phyloP scores from a whole-genome alignment of 2,113 vertebrate species.

The Siniperca knerii region DNA sequence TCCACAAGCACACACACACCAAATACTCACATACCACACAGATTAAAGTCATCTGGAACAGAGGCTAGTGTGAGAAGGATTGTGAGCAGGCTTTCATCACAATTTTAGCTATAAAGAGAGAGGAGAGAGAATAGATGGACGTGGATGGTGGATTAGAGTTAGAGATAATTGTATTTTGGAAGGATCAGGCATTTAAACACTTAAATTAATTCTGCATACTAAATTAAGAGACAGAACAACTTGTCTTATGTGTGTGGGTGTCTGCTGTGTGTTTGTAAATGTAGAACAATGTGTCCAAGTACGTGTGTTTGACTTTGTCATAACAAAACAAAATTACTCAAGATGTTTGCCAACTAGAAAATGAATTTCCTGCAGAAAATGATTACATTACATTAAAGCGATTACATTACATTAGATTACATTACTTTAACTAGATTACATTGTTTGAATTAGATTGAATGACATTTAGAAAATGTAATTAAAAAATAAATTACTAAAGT shows the following conservation, averaged over 20 bases:
- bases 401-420: no score
- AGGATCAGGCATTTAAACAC: constrained; percentile 15
- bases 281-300: background rate
- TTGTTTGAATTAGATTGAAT: no score
- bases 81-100: constrained; percentile 43
- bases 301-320: constrained; percentile 5
- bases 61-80: constrained; percentile 42
- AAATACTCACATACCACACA: constrained; percentile 21
- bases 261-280: background rate
- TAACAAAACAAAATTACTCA: background rate
- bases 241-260: background rate
- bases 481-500: no score
- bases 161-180: constrained; percentile 42
- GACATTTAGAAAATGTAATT: no score
- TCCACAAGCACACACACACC: background rate
- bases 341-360: constrained; percentile 18
- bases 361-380: no score
- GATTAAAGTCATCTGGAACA: constrained; percentile 74
- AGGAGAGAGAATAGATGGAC: background rate
- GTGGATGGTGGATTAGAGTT: background rate
- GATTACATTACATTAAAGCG: no score
- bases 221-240: background rate
- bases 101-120: constrained; percentile 13
- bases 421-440: no score
- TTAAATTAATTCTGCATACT: constrained; percentile 27